These are phyloP conservation scores for Scolopax rusticola DNA, from an alignment of 2,797 vertebrate genomes.

Conservation along the genomic window DNA sequence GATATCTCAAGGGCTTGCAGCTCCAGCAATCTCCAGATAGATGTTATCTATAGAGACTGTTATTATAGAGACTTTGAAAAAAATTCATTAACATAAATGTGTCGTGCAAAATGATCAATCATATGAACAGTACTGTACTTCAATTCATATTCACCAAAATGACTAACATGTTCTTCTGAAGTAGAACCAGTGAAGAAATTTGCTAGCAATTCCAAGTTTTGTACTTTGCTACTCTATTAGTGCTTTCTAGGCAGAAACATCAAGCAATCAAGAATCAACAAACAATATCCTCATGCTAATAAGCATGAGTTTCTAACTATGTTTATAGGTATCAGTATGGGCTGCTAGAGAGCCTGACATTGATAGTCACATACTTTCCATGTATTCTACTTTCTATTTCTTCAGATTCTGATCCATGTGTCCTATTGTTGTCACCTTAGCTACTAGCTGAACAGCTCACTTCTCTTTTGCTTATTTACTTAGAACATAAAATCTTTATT, in stretches of 20 bases:
- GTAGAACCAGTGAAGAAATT: background rate
- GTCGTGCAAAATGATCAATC: background rate
- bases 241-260: background rate
- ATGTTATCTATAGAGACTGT: background rate
- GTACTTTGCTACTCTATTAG: background rate
- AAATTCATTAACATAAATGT: background rate
- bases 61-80: background rate
- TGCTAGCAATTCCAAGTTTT: background rate
- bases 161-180: background rate
- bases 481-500: background rate
- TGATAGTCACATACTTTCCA: background rate
- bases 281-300: background rate
- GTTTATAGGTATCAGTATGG: background rate
- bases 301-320: background rate
- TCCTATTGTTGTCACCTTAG: background rate
- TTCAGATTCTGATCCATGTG: background rate
- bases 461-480: background rate
- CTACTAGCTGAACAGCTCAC: background rate
- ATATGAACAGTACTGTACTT: background rate
- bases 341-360: background rate
- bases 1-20: background rate
- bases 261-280: background rate
- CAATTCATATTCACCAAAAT: background rate
- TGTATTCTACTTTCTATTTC: background rate
- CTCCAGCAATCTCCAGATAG: background rate